A percentile compares a stretch with the other conserved stretches of the same genome.
phyloP scores from a whole-genome alignment of 2,113 vertebrate species.

The Tympanuchus pallidicinctus region DNA sequence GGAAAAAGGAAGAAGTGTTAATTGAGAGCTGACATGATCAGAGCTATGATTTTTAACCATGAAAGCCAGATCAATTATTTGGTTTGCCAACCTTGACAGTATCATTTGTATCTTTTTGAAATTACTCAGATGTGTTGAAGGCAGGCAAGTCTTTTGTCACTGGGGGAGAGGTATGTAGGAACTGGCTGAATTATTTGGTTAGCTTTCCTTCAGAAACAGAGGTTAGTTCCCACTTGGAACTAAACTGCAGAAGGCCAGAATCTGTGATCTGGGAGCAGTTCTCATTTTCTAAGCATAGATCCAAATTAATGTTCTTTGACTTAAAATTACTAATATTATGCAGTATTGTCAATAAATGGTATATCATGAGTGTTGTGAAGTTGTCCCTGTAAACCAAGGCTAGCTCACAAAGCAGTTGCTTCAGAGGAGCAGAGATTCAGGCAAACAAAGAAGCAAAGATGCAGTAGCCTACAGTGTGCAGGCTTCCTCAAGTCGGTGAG shows the following conservation, averaged over 20 bases:
- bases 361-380: constrained; percentile 21
- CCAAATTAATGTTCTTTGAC: neutral
- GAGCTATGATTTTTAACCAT: constrained; percentile 62
- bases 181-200: neutral
- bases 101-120: constrained; percentile 52
- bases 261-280: constrained; percentile 15
- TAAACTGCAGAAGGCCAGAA: neutral
- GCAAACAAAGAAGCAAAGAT: neutral
- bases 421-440: constrained; percentile 9
- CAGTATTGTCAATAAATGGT: neutral
- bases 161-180: neutral
- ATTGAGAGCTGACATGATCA: constrained; percentile 52
- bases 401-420: neutral
- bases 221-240: neutral
- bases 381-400: neutral
- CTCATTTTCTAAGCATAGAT: constrained; percentile 17
- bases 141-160: neutral
- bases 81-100: constrained; percentile 81
- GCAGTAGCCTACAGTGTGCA: rapidly evolving
- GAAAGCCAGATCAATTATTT: constrained; percentile 77
- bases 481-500: neutral
- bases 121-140: neutral
- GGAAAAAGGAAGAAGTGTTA: constrained; percentile 70
- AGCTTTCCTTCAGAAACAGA: constrained; percentile 34
- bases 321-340: neutral